Base-by-base conservation (phyloP, 2,113 vertebrate genomes). In the Ancistrus triradiatus region DNA sequence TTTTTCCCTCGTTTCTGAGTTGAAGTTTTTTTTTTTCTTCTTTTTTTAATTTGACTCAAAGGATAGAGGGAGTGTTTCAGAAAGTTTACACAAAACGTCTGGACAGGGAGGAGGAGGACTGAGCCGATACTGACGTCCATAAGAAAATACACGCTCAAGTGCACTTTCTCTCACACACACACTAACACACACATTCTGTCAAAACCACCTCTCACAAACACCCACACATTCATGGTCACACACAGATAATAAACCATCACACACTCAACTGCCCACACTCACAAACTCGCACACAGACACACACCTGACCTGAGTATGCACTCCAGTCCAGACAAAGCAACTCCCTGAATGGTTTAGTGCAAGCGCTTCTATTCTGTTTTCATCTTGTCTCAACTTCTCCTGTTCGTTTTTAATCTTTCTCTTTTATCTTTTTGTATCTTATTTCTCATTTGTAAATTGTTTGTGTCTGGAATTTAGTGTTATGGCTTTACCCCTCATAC, bases 41-140 rank as follows among this genome's bases (percentile, higher is more conserved):
- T 50, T 49, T 50, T 49, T 35, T 2, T 48, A 31, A 64, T 48
- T 59, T 66, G 66, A 63, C 67, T 80, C 58, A 46, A 47, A 68
- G 21, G 60, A 73, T 56, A 68, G 68, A 62, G 71, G 47, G 63
- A 81, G 69, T 74, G 65, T 65, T 53, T 63, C 59, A 70, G 63
- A 24, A 81, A 80, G 74, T 86, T 84, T 76, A 75, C 75, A 76
- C 68, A 74, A 79, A 82, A 82, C 66, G 53, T 63, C 50, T 74
- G 62, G 47, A 27, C 8, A 42, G 17, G 48, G 31, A 57, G 28
- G 7, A 28, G 51, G 46, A 33, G 55, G 55, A 51, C 21, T 68
- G 57, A 65, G 55, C 59, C 65, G 56, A 65, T 60, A 59, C 60
- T 65, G 56, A 63, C 42, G 69, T 59, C 55, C 65, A 59, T 51